Conservation (phyloP, 2,888 invertebrate species). For the Melanostoma mellinum region DNA sequence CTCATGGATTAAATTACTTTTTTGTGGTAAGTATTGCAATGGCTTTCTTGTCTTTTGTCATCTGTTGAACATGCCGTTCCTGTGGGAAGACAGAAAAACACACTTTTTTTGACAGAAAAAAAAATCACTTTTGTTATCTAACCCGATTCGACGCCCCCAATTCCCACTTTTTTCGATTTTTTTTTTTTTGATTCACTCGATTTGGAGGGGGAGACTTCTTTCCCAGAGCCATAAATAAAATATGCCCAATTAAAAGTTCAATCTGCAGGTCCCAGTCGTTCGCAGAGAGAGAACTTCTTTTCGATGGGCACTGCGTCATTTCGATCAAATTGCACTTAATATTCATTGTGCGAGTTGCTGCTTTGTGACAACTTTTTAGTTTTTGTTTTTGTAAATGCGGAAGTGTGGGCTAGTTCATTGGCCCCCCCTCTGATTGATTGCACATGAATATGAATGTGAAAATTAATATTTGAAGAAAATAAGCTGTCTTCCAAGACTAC, state of each 20-base stretch:
- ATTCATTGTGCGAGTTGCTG: conserved; percentile 36
- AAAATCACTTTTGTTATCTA: conserved; percentile 12
- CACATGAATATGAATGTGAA: conserved; percentile 9
- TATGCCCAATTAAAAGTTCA: conserved; percentile 50
- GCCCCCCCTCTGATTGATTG: conserved; percentile 20
- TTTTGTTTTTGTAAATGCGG: conserved; percentile 6
- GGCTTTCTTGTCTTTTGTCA: conserved; percentile 11
- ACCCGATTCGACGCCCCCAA: conserved; percentile 48
- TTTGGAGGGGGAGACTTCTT: not conserved
- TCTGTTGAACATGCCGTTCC: conserved; percentile 29
- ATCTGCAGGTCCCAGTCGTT: conserved; percentile 25
- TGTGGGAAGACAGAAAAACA: not conserved
- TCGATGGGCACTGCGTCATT: conserved; percentile 8
- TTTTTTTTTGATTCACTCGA: too few relatives aligned
- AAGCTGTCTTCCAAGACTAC: conserved; percentile 7
- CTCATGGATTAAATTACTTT: conserved; percentile 66
- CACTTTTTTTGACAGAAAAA: not conserved
- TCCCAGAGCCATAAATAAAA: conserved; percentile 29
- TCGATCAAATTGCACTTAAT: conserved; percentile 43
- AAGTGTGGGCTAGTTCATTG: conserved; percentile 45
- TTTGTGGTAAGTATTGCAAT: conserved; percentile 50
- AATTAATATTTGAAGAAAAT: conserved; percentile 5
- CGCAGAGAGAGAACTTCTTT: conserved; percentile 20
- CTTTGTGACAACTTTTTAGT: conserved; percentile 18
- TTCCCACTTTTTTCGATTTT: not conserved